Evolutionary conservation across 1,140 invertebrate genomes (phyloP).

Genomic region (Aporrectodea caliginosa): DNA sequence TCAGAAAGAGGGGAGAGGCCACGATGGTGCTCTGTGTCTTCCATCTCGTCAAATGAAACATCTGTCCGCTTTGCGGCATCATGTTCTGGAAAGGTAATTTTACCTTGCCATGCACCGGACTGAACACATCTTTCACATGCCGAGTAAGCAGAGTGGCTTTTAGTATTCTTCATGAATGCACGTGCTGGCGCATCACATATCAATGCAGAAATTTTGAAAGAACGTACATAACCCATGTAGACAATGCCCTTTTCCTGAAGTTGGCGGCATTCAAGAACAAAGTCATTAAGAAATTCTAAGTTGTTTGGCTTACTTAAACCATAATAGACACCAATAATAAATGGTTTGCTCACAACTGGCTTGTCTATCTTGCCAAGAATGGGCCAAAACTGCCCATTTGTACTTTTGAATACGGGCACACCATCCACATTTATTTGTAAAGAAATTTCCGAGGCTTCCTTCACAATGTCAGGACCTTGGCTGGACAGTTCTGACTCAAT

Average conservation of each 20-base stretch:
- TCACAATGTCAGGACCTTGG: neutral
- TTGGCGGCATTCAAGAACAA: neutral
- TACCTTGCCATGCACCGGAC: constrained; percentile 10
- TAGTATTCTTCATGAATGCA: constrained; percentile 10
- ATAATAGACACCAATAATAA: constrained; percentile 16
- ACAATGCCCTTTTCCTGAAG: neutral
- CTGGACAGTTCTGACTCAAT: neutral
- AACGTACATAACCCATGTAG: neutral
- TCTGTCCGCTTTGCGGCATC: constrained; percentile 34
- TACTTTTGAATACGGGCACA: constrained; percentile 64
- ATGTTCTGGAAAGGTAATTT: constrained; percentile 34
- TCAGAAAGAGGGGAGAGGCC: constrained; percentile 15
- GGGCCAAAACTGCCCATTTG: constrained; percentile 26
- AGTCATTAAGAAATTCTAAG: constrained; percentile 6
- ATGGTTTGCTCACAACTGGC: neutral
- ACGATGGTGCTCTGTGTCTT: constrained; percentile 36
- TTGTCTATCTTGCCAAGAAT: neutral
- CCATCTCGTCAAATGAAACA: constrained; percentile 34
- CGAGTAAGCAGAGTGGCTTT: constrained; percentile 4
- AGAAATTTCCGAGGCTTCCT: neutral
- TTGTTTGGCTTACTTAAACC: constrained; percentile 10
- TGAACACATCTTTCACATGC: constrained; percentile 17
- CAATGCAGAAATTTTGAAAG: neutral
- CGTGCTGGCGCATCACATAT: constrained; percentile 26
- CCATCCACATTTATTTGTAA: constrained; percentile 21